phyloP scores from a whole-genome alignment of 2,888 invertebrate genomes.

The Drosophila mimetica region DNA sequence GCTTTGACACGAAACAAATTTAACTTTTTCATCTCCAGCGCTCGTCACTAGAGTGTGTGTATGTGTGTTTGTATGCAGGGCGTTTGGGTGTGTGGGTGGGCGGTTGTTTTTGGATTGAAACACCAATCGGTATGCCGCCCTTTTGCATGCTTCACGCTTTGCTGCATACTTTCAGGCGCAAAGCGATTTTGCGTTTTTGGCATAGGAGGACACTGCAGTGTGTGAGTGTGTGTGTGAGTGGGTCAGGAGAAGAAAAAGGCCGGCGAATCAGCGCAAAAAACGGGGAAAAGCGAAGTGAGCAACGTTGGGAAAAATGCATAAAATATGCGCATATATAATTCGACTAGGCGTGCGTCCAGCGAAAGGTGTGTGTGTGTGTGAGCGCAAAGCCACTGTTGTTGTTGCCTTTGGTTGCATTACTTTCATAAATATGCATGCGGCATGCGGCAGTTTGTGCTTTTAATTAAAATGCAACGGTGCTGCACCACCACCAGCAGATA shows the following conservation, averaged over 20 bases:
- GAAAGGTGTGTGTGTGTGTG: constrained; percentile 40
- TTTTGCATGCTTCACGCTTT: constrained; percentile 71
- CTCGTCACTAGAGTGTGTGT: constrained; percentile 41
- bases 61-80: constrained; percentile 3
- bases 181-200: constrained; percentile 77
- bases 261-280: constrained; percentile 19
- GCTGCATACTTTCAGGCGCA: constrained; percentile 77
- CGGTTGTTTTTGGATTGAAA: constrained; percentile 37
- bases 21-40: constrained; percentile 77
- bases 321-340: constrained; percentile 79
- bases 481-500: constrained; percentile 19
- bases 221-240: too few relatives aligned
- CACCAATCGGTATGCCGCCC: constrained; percentile 64
- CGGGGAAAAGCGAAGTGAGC: constrained; percentile 60
- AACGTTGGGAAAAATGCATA: constrained; percentile 70
- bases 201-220: constrained; percentile 56
- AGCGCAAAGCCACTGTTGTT: constrained; percentile 19
- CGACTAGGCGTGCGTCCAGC: constrained; percentile 73
- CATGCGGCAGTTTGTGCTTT: constrained; percentile 72
- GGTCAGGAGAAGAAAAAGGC: constrained; percentile 21
- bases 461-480: constrained; percentile 75
- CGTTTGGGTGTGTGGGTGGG: constrained; percentile 1
- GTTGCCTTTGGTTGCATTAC: constrained; percentile 55
- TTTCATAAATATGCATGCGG: constrained; percentile 78
- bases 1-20: constrained; percentile 81